Percentiles rank a stretch among this genome's conserved stretches.
Conservation (phyloP, 2,113 vertebrate species). For the Murina feae region DNA sequence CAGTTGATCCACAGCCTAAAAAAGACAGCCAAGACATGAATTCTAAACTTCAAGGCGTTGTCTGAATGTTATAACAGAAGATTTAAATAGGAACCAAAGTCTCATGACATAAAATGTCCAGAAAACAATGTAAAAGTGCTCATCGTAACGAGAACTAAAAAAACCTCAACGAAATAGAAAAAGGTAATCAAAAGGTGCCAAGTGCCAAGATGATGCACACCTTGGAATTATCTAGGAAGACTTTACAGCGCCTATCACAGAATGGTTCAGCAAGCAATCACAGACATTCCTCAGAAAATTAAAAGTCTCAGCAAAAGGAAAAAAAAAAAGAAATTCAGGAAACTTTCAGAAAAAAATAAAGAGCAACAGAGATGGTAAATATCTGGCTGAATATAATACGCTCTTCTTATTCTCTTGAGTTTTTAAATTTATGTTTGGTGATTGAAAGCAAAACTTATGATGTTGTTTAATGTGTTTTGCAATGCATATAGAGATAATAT, state of each 20-base stretch:
- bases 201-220: neutral
- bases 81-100: neutral
- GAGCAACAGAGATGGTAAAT: neutral
- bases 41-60: neutral
- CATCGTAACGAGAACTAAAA: neutral
- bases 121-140: neutral
- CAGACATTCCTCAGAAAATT: neutral
- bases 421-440: neutral
- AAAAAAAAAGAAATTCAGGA: neutral
- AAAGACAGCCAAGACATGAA: neutral
- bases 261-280: neutral
- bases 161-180: neutral
- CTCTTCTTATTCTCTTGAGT: neutral
- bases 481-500: neutral
- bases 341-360: neutral
- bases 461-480: neutral
- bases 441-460: neutral
- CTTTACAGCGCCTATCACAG: neutral
- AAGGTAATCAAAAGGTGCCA: neutral
- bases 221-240: neutral
- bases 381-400: neutral
- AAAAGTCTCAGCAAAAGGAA: neutral
- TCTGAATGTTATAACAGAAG: neutral
- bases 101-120: neutral
- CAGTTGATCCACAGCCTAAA: neutral